Base-by-base conservation (phyloP, 2,888 invertebrate genomes). In the Phortica magna region DNA sequence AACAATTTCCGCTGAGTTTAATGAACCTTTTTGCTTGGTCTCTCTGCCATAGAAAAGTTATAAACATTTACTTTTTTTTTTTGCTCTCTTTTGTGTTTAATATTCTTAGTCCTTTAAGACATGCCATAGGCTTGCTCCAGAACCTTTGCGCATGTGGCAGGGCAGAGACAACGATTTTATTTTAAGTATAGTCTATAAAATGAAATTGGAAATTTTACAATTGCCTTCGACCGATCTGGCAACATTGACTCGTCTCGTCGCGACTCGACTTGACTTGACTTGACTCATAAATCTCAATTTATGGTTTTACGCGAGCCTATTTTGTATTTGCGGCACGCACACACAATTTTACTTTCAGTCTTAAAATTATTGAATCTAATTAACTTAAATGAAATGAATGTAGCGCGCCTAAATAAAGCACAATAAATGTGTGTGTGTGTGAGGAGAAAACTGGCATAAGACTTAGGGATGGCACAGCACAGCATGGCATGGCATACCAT, bases 381-480 rank as follows among this genome's bases (percentile, higher is more conserved):
- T 88, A 89, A 89, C 88, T 89, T 83, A 84, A 89, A 89, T 89
- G 89, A 87, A 86, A 89, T 88, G 89, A 88, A 89, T 88, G 88
- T 86, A 85, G 78, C 77, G 61, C 61, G 42, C 61, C 22, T 68
- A 75, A 76, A 57, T 78, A 59, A 43, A 48, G 59, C 48, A 53
- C 41, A 59, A 48, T 17, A 68, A 42, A 19, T 22, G 71, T 68
- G 73, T 75, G 55, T n/a, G 68, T 76, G 78, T 70, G 78, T 43
- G 71, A 73, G 14, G 48, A 48, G 48, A 3, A 6, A 14, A 7
- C 48, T 2, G 48, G 14, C 55, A 55, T 1, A 55, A 55, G 17
- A 17, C 73, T 17, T 42, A 55, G 43, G 68, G 22, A 39, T 22
- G 19, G 43, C 14, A 6, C 19, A 9, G 48, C 48, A n/a, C n/a